Evolutionary conservation across 2,113 vertebrate genomes (phyloP), one percentile per base, ranked within the genome.

Genomic region (Plecturocebus donacophilus): DNA sequence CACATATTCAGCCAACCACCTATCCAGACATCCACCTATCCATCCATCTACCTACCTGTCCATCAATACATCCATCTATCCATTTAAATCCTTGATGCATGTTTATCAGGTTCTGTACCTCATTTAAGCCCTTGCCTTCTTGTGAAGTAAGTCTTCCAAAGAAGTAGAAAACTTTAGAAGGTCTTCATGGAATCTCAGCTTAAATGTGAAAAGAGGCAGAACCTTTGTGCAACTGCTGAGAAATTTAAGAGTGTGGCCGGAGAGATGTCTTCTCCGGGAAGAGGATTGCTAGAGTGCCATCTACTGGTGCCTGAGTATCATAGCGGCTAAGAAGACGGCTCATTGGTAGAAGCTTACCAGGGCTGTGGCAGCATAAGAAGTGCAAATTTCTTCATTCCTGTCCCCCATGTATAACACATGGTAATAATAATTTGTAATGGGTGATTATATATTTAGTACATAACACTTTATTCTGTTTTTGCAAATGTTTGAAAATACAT

Each of bases 111-210:
- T 52, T 68, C 58, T 80, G 5, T 30, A 11, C 8, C 35, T 90
- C 30, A 82, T 8, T 73, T 87, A 94, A 82, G 21, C 12, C 16
- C 2, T 7, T 83, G 3, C 47, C 12, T 68, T 87, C 54, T 70
- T 52, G 16, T 42, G 38, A 96, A 80, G 47, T 32, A 75, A 94
- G 6, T 77, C 25, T 93, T 77, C 66, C 84, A 90, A 35, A 56
- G 45, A 49, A 58, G 17, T 38, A 45, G 68, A 87, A 86, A 97
- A 64, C 38, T 23, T 38, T n/a, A 70, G 47, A 35, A 54, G 52
- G 25, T 88, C 52, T 6, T 76, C 11, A 35, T 52, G 2, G 13
- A 73, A 45, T 93, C 97, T 96, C 56, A 30, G 47, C 40, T 75
- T 81, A 80, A 80, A 40, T 38, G n/a, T 8, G 13, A 32, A 11